Percentiles rank a stretch among this genome's conserved stretches.
Conservation (phyloP, 2,113 vertebrate genomes). For the Aythya baeri region DNA sequence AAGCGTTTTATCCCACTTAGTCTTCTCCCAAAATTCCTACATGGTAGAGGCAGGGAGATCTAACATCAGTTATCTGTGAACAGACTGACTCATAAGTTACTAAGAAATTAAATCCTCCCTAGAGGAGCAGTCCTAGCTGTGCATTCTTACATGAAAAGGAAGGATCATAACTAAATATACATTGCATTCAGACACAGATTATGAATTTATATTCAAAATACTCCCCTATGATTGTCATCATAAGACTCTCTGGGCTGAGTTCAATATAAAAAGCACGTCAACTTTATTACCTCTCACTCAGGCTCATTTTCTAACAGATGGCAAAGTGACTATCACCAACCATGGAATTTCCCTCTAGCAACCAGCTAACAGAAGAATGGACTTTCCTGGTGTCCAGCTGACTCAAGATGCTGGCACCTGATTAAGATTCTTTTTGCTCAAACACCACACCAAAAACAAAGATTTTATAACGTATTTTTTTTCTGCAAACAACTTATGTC, state of each 20-base stretch:
- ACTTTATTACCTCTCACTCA: neutral
- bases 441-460: neutral
- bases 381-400: neutral
- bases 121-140: neutral
- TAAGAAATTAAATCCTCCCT: neutral
- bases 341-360: neutral
- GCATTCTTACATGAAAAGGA: neutral
- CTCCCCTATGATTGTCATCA: neutral
- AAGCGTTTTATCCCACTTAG: neutral
- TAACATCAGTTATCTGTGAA: neutral
- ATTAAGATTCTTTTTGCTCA: neutral
- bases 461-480: rapidly evolving
- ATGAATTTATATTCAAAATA: neutral
- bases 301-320: neutral
- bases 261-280: neutral
- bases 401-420: neutral
- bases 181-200: neutral
- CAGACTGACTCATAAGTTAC: neutral
- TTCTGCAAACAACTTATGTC: neutral
- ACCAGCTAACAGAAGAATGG: neutral
- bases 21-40: neutral
- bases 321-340: neutral
- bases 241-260: neutral
- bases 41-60: neutral
- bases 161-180: neutral